phyloP scores from a whole-genome alignment of 2,888 invertebrate genomes.

The Scrobipalpa atriplicella region DNA sequence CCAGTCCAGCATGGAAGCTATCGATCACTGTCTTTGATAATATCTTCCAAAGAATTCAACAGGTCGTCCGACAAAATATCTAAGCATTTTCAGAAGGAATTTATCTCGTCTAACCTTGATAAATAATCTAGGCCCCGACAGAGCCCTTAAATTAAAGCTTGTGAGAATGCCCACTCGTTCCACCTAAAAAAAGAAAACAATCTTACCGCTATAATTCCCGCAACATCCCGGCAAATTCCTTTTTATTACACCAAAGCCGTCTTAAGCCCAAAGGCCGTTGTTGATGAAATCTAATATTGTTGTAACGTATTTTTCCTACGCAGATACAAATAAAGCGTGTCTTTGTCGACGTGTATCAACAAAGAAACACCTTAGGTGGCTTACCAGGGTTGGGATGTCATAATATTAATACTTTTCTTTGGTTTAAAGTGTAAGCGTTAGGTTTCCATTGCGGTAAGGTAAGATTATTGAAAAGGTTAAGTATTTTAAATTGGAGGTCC shows the following conservation, averaged over 20 bases:
- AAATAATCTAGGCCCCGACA: too few species aligned
- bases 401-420: constrained; percentile 23
- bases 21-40: too few species aligned
- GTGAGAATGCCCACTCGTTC: too few species aligned
- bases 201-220: constrained; percentile 4
- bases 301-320: not conserved
- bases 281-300: constrained; percentile 15
- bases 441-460: too few species aligned
- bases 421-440: not conserved
- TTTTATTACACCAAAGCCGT: constrained; percentile 1
- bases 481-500: too few species aligned
- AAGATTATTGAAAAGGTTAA: too few species aligned
- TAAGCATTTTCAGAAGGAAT: too few species aligned
- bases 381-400: constrained; percentile 22
- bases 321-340: not conserved
- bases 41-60: too few species aligned
- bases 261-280: constrained; percentile 5
- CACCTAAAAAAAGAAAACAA: constrained; percentile 1
- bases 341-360: constrained; percentile 12
- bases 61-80: too few species aligned
- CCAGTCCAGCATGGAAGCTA: too few species aligned
- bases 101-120: too few species aligned
- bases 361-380: constrained; percentile 25
- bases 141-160: too few species aligned
- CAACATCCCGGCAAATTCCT: not conserved